A percentile compares a stretch with the other conserved stretches of the same genome.
Conservation (phyloP, 2,113 vertebrate species). For the Cyprinodon variegatus region DNA sequence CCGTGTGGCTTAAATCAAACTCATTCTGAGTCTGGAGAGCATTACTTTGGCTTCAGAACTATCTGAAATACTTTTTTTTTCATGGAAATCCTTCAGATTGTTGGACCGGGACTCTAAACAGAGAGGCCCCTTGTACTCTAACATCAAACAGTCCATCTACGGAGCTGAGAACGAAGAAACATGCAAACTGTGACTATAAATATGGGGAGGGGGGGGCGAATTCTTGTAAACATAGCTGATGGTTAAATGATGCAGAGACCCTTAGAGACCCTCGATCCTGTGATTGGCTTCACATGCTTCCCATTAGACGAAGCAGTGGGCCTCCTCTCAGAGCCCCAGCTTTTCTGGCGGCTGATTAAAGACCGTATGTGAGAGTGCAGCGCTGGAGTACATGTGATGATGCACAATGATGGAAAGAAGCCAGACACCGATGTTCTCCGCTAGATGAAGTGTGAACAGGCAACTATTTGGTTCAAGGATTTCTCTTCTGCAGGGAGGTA, state of each 20-base stretch:
- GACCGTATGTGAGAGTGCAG: slow-evolving; percentile 8
- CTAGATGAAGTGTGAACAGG: no score
- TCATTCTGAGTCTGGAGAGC: not conserved
- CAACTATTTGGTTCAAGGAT: no score
- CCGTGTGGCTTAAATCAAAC: not conserved
- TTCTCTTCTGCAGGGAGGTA: no score
- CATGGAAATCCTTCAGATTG: not conserved
- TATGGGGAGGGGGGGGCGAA: not conserved
- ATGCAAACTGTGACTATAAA: slow-evolving; percentile 9
- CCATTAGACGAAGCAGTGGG: not conserved
- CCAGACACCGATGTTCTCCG: not conserved
- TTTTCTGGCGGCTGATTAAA: slow-evolving; percentile 30
- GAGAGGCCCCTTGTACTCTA: slow-evolving; percentile 8
- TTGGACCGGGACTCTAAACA: slow-evolving; percentile 16
- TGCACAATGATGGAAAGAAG: not conserved
- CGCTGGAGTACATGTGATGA: not conserved
- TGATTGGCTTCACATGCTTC: slow-evolving; percentile 48
- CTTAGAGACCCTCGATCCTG: not conserved
- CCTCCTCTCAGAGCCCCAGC: not conserved
- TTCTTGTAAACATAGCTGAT: slow-evolving; percentile 18
- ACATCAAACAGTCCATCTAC: not conserved
- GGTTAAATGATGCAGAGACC: slow-evolving; percentile 4
- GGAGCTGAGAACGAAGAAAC: not conserved
- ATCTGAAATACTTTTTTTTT: not conserved
- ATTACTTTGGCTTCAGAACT: not conserved